Base-by-base conservation (phyloP, 2,797 vertebrate genomes). In the Chaenodraco wilsoni region DNA sequence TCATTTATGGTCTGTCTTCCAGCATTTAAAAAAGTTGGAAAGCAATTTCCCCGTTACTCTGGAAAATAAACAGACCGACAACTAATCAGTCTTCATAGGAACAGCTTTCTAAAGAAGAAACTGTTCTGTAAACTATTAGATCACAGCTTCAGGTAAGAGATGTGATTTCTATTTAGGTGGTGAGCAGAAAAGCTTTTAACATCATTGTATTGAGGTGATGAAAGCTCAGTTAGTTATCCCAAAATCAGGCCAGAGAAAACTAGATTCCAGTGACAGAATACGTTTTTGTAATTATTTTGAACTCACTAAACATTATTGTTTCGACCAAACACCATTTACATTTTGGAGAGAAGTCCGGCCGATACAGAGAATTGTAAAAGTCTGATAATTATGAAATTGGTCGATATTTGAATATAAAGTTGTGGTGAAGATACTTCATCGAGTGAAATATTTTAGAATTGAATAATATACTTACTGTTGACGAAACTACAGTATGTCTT, bases 61-160 rank as follows among this genome's bases (percentile, higher is more conserved):
- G 13, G 14, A 14, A 15, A 37, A 62, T 27, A 14, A 13, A 52
- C 41, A 10, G 10, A 40, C 41, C 14, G 5, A 5, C 2, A 1
- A n/a, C 7, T 55, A 23, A 37, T 61, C 45, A 52, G 23, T 63
- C 58, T 64, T 61, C 13, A 69, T n/a, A 50, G 55, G 48, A 77
- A 44, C 12, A 0, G n/a, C n/a, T n/a, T 55, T 40, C 13, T 37
- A 9, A 40, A 12, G n/a, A n/a, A n/a, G n/a, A n/a, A n/a, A n/a
- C n/a, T n/a, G 11, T 48, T 1, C 3, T 46, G 49, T 68, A 4
- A 8, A 48, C 9, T 50, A 60, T 58, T 3, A 15, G 19, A 19
- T 16, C 13, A 37, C 19, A 31, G 31, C 31, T n/a, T 41, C 59
- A 27, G 15, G 16, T n/a, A 48, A 56, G 17, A 5, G 27, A 27